phyloP scores from a whole-genome alignment of 1,140 invertebrate genomes.

The Monomorium pharaonis region DNA sequence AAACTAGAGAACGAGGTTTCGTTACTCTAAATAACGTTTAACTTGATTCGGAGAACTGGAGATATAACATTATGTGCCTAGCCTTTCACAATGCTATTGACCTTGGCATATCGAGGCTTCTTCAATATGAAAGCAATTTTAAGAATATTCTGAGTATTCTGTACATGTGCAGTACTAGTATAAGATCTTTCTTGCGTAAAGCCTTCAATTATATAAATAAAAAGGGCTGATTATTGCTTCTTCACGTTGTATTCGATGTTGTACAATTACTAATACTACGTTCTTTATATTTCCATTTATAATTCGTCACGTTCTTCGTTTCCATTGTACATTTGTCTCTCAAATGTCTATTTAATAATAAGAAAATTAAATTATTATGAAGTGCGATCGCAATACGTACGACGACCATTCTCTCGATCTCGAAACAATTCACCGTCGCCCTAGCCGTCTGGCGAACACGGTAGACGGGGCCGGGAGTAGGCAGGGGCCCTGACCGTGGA shows the following conservation, averaged over 20 bases:
- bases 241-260: background rate
- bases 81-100: conserved; percentile 4
- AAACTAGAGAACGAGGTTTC: background rate
- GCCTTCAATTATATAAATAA: background rate
- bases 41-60: background rate
- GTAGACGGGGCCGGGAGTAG: conserved; percentile 42
- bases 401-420: background rate
- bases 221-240: background rate
- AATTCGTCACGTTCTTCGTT: background rate
- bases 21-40: background rate
- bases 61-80: background rate
- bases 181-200: background rate
- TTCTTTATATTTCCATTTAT: background rate
- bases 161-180: background rate
- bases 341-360: background rate
- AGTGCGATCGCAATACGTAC: background rate
- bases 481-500: conserved; percentile 61
- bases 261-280: background rate
- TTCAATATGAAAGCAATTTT: background rate
- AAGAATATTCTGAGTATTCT: background rate
- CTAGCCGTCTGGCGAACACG: conserved; percentile 36
- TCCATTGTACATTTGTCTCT: background rate
- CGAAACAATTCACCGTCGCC: conserved; percentile 30
- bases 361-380: background rate
- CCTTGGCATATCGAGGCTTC: background rate